A percentile compares a stretch with the other conserved stretches of the same genome.
phyloP scores from a whole-genome alignment of 2,888 invertebrate genomes.

The Athripsodes cinereus region DNA sequence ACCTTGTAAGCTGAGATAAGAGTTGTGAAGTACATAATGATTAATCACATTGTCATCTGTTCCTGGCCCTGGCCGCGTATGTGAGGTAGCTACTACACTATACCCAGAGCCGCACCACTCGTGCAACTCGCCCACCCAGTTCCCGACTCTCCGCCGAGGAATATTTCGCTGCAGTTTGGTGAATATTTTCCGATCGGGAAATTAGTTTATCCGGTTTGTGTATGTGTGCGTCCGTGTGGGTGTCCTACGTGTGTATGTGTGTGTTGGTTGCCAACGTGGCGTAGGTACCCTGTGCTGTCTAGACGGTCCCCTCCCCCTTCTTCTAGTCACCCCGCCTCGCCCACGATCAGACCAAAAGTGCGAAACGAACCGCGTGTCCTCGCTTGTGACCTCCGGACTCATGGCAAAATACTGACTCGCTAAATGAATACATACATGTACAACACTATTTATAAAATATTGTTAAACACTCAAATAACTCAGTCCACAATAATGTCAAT shows the following conservation, averaged over 20 bases:
- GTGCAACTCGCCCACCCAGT: background rate
- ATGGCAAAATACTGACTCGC: background rate
- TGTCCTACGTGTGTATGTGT: background rate
- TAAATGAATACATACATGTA: no score
- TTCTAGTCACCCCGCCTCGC: background rate
- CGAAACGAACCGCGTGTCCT: constrained; percentile 1
- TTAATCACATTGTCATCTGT: no score
- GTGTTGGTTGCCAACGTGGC: background rate
- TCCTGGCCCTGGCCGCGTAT: no score
- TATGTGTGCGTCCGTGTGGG: background rate
- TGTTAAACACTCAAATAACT: no score
- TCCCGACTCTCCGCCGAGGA: background rate
- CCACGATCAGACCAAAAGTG: background rate
- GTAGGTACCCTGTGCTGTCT: constrained; percentile 1
- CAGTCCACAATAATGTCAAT: no score
- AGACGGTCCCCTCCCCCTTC: background rate
- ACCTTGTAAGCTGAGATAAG: no score
- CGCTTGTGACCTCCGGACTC: background rate
- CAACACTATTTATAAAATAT: no score
- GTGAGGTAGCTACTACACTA: no score
- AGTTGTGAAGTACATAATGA: no score
- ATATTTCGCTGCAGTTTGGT: background rate
- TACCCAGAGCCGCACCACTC: background rate
- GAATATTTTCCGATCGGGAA: background rate
- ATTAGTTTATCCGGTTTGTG: background rate